Evolutionary conservation across 1,140 invertebrate genomes (phyloP), one percentile per base, ranked within the genome.

Genomic region (Polypedilum pembai): DNA sequence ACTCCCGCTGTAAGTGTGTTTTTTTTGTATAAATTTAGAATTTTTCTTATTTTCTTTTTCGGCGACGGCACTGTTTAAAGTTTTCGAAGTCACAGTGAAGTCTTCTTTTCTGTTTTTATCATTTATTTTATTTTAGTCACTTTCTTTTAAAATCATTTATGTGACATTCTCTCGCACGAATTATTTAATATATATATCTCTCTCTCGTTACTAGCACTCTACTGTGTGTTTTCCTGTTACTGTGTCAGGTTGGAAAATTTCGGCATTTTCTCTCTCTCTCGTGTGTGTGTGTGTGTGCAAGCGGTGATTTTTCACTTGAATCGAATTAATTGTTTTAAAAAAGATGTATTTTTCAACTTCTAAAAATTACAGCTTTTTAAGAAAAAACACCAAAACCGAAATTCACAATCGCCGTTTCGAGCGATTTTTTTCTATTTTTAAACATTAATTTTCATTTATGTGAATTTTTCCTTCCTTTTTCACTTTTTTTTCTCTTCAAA

Each of bases 351-450:
- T 56, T n/a, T 45, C 41, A 33, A 33, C 41, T 56, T 56, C 45
- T 56, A 56, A 56, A 56, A 56, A 15, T 56, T 56, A 56, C 45
- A 56, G 45, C 45, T 56, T 56, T 56, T 56, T 56, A 56, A 56
- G n/a, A 33, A 33, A 33, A 33, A 33, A 33, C 24, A 56, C 45
- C 45, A n/a, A 56, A 56, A 56, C 24, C 24, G n/a, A 56, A 15
- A 56, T 56, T 56, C 45, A 56, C 45, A 56, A 56, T 56, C 45
- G 45, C 45, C n/a, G 45, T 56, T 56, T 56, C 45, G 45, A 56
- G 45, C 45, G 45, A 12, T 69, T 69, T 69, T 69, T 69, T 18
- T 69, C 65, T 69, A 69, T 69, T 69, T 69, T 69, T 69, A 69
- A 69, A 69, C 65, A 69, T 69, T 21, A 20, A 20, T 69, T 69